Evolutionary conservation across 2,888 invertebrate species (phyloP).

Genomic region (Cerastis rubricosa): DNA sequence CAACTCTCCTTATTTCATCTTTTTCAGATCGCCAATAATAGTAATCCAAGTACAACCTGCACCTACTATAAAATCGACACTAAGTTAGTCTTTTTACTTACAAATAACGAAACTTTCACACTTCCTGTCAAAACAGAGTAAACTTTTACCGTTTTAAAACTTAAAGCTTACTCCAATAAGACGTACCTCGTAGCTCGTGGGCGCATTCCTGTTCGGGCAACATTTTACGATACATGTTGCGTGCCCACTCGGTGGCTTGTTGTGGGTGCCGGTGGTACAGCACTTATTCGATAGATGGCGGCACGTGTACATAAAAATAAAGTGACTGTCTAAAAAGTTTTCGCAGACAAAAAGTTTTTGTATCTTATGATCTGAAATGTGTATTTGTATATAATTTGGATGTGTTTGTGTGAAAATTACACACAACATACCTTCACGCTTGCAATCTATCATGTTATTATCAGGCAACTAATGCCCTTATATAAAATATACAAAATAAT

Average conservation of each 20-base stretch:
- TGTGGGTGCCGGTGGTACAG: constrained; percentile 66
- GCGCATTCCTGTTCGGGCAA: constrained; percentile 36
- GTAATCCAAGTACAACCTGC: background rate
- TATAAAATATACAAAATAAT: no score
- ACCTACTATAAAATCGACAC: background rate
- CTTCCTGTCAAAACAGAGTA: constrained; percentile 1
- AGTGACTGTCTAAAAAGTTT: background rate
- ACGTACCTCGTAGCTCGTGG: constrained; percentile 26
- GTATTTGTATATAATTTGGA: background rate
- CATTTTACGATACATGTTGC: constrained; percentile 55
- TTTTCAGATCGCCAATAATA: background rate
- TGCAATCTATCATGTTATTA: no score
- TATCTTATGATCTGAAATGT: background rate
- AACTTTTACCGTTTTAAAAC: constrained; percentile 25
- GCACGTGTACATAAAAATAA: constrained; percentile 51
- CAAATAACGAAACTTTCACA: background rate
- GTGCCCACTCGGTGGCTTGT: constrained; percentile 53
- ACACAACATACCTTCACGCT: no score
- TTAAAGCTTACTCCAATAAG: constrained; percentile 46
- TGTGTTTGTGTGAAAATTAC: background rate
- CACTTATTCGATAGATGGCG: constrained; percentile 71
- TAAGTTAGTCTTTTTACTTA: background rate
- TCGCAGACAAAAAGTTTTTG: background rate
- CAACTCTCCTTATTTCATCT: background rate
- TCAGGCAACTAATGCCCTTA: no score